phyloP scores from a whole-genome alignment of 2,113 vertebrate genomes.

The Leucosticte australis region DNA sequence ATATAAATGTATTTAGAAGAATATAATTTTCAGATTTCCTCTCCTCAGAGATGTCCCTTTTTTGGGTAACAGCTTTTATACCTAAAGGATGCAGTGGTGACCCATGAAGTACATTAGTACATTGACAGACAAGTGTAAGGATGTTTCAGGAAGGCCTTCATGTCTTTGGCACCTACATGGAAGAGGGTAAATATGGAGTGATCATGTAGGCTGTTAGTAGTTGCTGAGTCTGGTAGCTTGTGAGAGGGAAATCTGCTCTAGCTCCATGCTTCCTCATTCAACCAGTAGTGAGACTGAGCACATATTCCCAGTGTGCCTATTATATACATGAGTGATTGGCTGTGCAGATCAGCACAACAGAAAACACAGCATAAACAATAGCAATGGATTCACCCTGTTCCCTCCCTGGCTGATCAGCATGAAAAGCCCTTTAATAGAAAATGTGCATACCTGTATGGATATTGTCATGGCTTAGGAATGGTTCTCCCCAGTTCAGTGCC shows the following conservation, averaged over 20 bases:
- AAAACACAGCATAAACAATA: not conserved
- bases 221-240: not conserved
- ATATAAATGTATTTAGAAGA: not conserved
- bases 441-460: not conserved
- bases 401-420: not conserved
- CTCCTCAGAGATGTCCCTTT: not conserved
- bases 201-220: not conserved
- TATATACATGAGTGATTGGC: not conserved
- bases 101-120: not conserved
- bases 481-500: not conserved
- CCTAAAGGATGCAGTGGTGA: not conserved
- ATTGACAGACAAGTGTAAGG: not conserved
- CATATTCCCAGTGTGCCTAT: rapidly evolving
- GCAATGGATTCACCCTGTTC: not conserved
- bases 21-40: not conserved
- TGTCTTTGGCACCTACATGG: not conserved
- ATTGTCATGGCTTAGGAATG: not conserved
- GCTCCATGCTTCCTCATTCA: not conserved
- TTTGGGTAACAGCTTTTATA: not conserved
- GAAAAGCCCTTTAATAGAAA: not conserved
- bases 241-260: not conserved
- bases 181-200: not conserved
- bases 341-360: not conserved
- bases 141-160: not conserved
- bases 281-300: not conserved